Evolutionary conservation across 2,113 vertebrate species (phyloP).

Genomic region (Diphyllodes magnificus): DNA sequence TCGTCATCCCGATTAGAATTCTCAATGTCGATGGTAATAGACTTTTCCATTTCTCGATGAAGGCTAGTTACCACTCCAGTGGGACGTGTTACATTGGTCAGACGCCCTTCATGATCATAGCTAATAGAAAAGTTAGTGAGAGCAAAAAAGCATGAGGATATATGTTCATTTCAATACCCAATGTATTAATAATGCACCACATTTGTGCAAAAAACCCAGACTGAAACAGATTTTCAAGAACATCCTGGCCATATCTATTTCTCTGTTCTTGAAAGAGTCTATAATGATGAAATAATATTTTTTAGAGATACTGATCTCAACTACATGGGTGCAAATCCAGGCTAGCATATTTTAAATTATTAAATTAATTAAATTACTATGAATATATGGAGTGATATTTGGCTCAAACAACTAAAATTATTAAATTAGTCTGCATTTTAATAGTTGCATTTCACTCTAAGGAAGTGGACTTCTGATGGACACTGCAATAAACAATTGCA

Average conservation of each 20-base stretch:
- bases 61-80: slow-evolving; percentile 97
- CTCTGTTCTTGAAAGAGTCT: slow-evolving; percentile 49
- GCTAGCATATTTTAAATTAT: neutral
- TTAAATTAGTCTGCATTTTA: neutral
- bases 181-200: slow-evolving; percentile 48
- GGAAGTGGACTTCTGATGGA: neutral
- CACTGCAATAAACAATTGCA: neutral
- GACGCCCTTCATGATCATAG: slow-evolving; percentile 95
- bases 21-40: slow-evolving; percentile 98
- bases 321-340: neutral
- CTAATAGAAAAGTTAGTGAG: slow-evolving; percentile 73
- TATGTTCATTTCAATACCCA: slow-evolving; percentile 48
- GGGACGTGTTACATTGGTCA: slow-evolving; percentile 97
- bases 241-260: neutral
- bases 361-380: neutral
- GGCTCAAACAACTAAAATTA: neutral
- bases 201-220: slow-evolving; percentile 28
- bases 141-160: slow-evolving; percentile 56
- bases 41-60: slow-evolving; percentile 97
- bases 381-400: neutral
- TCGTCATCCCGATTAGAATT: slow-evolving; percentile 97
- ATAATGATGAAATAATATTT: neutral
- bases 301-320: slow-evolving; percentile 4
- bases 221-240: slow-evolving; percentile 54
- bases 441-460: neutral